phyloP scores from a whole-genome alignment of 2,113 vertebrate species.

The Psephotus haematonotus region DNA sequence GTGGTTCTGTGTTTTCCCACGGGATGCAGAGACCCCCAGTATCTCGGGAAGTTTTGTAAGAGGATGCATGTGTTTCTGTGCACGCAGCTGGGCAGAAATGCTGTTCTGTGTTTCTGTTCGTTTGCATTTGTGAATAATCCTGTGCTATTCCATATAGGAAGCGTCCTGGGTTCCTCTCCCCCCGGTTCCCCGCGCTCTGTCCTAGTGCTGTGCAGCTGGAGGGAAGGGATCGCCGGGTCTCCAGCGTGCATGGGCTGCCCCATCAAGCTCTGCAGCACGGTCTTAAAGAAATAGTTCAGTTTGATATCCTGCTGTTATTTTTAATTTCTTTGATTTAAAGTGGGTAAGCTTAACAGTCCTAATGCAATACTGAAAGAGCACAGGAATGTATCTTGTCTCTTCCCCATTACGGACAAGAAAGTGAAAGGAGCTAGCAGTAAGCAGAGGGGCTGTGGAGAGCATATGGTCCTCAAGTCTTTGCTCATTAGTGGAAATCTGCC shows the following conservation, averaged over 20 bases:
- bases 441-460: constrained; percentile 23
- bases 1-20: background rate
- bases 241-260: fast-evolving
- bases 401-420: background rate
- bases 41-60: background rate
- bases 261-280: background rate
- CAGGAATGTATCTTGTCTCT: background rate
- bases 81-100: background rate
- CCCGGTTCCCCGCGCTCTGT: fast-evolving
- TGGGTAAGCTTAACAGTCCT: background rate
- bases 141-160: background rate
- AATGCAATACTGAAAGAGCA: background rate
- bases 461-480: constrained; percentile 36
- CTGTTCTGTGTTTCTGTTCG: background rate
- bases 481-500: constrained; percentile 56
- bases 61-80: background rate
- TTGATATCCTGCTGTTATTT: background rate
- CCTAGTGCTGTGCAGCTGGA: fast-evolving
- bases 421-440: background rate
- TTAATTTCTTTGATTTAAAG: background rate
- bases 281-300: background rate
- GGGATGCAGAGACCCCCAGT: fast-evolving
- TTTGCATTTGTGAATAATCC: background rate
- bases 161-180: background rate
- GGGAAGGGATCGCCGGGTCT: background rate